Base-by-base conservation (phyloP, 2,113 vertebrate species). In the Xenopus tropicalis region DNA sequence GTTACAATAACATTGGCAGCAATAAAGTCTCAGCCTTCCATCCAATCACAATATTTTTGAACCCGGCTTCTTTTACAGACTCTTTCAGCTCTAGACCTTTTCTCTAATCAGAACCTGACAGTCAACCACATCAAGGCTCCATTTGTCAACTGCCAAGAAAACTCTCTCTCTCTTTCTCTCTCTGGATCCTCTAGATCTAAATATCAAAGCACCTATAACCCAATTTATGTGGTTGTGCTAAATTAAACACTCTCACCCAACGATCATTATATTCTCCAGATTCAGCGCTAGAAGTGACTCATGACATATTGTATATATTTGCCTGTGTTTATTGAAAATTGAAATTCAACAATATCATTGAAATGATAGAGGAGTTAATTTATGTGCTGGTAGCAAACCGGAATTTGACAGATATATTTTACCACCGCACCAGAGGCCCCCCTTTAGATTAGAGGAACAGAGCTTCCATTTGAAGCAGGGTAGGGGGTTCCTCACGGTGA, bases 91-190 rank as follows among this genome's bases (percentile, higher is more conserved):
- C 52, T 54, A 54, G 16, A 54, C 52, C 46, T 54, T n/a, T 54
- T 14, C 9, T 17, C 52, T 54, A 54, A 54, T 54, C 52, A 54
- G 52, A 54, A 19, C 19, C 52, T 17, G 14, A 17, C 16, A 10
- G 14, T 6, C 19, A 20, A 54, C 52, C 52, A 54, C 52, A 54
- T 54, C 52, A 54, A 54, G 52, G 52, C 52, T 54, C 17, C 16
- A n/a, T 54, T n/a, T 54, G 52, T 54, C 52, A 54, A n/a, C 52
- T 54, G 52, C 16, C 52, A 54, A 54, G 52, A 54, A 54, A 52
- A 52, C 48, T 52, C 48, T 11, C 48, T n/a, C 29, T 37, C 29
- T 37, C 29, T 37, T 9, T 37, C 29, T 37, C 29, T 37, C 29
- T n/a, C 52, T 54, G 17, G 19, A n/a, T 54, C 19, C 52, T 54